These are phyloP conservation scores for Rhopalosiphum maidis DNA, from an alignment of 1,140 invertebrate genomes.

Conservation along the genomic window DNA sequence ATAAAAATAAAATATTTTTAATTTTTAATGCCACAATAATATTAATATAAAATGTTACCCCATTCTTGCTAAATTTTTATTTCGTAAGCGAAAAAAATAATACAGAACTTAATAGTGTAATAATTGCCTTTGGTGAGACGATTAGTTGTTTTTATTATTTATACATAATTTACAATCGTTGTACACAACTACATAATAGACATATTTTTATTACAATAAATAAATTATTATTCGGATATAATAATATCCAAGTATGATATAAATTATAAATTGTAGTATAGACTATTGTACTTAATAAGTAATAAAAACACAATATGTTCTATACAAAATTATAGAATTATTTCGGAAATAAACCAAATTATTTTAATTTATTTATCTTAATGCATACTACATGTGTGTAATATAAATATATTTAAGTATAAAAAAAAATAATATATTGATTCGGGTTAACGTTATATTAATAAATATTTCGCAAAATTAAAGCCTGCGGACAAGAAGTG, in stretches of 20 bases:
- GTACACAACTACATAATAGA: background rate
- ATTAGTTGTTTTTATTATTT: background rate
- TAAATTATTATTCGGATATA: background rate
- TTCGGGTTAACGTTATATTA: background rate
- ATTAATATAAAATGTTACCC: background rate
- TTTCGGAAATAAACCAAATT: background rate
- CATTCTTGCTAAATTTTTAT: background rate
- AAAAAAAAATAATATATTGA: background rate
- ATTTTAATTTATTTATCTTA: background rate
- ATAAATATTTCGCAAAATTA: constrained; percentile 12
- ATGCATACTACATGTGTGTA: background rate
- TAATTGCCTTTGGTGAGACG: background rate
- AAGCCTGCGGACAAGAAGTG: background rate
- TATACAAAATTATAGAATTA: background rate
- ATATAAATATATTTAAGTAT: background rate
- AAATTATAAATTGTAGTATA: background rate
- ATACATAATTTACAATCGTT: background rate
- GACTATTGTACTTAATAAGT: background rate
- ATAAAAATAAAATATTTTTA: background rate
- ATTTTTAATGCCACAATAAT: background rate
- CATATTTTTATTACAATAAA: background rate
- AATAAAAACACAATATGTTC: too few relatives aligned
- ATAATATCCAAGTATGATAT: background rate
- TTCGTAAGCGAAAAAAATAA: background rate
- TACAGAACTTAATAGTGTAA: background rate